Percentiles rank a stretch among this genome's conserved stretches.
These are phyloP conservation scores for human (Homo sapiens) DNA, from an alignment of 2,113 vertebrate genomes.

Conservation along the genomic window GRCh38 chr14:64379501-64380000, in stretches of 20 bases:
- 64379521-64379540: too few species aligned
- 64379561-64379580: too few species aligned
- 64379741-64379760: neutral
- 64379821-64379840: neutral
- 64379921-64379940: neutral
- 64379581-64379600: too few species aligned
- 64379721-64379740: too few species aligned
- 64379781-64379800: neutral
- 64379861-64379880: neutral
- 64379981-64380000: constrained; percentile 21
- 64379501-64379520: too few species aligned
- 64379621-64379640: too few species aligned
- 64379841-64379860: neutral
- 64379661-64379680: too few species aligned
- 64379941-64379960: constrained; percentile 19
- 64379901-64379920: neutral
- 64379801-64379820: constrained; percentile 9
- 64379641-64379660: too few species aligned
- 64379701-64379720: too few species aligned
- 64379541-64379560: too few species aligned
- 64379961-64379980: neutral
- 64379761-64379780: constrained; percentile 5
- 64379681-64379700: too few species aligned
- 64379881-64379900: constrained; percentile 18
- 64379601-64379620: too few species aligned